Base-by-base conservation (phyloP, 2,113 vertebrate species). In the Eonycteris spelaea region DNA sequence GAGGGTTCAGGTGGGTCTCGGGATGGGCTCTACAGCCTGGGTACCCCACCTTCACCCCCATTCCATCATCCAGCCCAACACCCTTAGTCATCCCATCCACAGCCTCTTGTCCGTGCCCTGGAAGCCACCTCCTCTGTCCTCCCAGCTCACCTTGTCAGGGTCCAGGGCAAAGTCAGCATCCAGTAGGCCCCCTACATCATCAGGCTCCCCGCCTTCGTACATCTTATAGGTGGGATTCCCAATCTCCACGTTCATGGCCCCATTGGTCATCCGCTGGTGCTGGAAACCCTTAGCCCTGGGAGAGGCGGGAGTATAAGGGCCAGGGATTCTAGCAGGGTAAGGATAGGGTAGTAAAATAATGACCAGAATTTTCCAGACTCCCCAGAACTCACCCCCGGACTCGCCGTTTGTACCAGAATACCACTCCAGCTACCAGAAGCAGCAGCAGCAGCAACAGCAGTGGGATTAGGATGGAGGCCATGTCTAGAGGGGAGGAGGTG, bases 181-280 rank as follows among this genome's bases (percentile, higher is more conserved):
- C 97, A 99, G 99, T 12, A 99, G 99, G 96, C 99, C 99, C 22
- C 99, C 99, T 0, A 99, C 99, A 0, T 99, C 99, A 0, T 99
- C 99, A 0, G 98, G 96, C 21, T 99, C 99, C 95, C 99, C 99
- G 35, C 99, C 99, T 94, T 99, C 99, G 0, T 99, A 99, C 99
- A 99, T 99, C 97, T 99, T 99, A 97, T 99, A 99, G 7, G 99
- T 99, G 3, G 99, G 99, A 94, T 99, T 99, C 79, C 99, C 99
- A 0, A 99, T 99, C 98, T 99, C 99, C 96, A 99, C 99, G 1
- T 99, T 99, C 99, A 99, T 99, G 97, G 99, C 99, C 13, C 99
- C 99, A 0, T 99, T 99, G 0, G 99, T 99, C 99, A 99, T 99
- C 83, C 99, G 97, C 98, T 99, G 99, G 98, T 99, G 99, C 98